phyloP scores from a whole-genome alignment of 2,888 invertebrate genomes.

The Neria commutata region DNA sequence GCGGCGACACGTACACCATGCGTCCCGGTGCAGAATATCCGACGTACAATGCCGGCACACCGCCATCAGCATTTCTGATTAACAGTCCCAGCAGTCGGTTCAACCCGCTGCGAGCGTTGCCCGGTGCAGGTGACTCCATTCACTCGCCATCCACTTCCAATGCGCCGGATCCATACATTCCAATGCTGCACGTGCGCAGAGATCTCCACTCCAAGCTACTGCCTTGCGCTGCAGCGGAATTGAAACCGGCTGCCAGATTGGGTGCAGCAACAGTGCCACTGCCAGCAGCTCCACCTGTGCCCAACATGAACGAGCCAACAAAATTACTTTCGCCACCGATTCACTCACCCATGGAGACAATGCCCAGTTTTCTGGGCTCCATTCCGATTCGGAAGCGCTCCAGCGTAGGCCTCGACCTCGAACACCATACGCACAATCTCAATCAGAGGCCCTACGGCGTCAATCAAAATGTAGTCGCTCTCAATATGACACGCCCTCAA shows the following conservation, averaged over 20 bases:
- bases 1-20: constrained; percentile 74
- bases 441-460: constrained; percentile 38
- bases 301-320: constrained; percentile 56
- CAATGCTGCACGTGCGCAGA: constrained; percentile 76
- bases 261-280: constrained; percentile 29
- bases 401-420: constrained; percentile 47
- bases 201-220: constrained; percentile 70
- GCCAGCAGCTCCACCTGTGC: constrained; percentile 12
- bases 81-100: constrained; percentile 24
- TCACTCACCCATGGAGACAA: constrained; percentile 57
- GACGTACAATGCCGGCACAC: constrained; percentile 13
- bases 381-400: constrained; percentile 59
- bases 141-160: constrained; percentile 48
- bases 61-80: constrained; percentile 33
- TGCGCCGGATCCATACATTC: constrained; percentile 61
- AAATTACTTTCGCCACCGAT: constrained; percentile 56
- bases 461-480: constrained; percentile 40
- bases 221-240: constrained; percentile 25
- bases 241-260: background rate
- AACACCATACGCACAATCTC: constrained; percentile 25
- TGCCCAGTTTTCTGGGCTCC: constrained; percentile 61
- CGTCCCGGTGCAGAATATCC: constrained; percentile 68
- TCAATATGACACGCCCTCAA: constrained; percentile 58
- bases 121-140: constrained; percentile 37
- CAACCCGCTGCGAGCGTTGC: constrained; percentile 34